Conservation (phyloP, 2,888 invertebrate species). For the Argynnis bischoffii region DNA sequence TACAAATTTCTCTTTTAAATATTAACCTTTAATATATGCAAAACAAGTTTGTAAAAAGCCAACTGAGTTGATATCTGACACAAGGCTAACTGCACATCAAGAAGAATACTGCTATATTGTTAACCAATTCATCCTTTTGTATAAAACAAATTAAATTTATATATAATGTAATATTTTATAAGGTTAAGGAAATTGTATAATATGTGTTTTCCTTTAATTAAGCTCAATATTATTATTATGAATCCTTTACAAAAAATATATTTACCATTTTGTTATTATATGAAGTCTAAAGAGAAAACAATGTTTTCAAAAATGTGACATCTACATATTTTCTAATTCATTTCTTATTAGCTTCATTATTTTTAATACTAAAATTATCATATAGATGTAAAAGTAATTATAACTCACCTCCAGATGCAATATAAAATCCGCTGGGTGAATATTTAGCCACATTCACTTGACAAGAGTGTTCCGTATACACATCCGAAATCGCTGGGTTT, state of each 20-base stretch:
- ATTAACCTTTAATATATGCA: background rate
- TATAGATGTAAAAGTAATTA: background rate
- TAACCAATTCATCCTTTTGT: too few species aligned
- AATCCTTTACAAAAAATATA: too few species aligned
- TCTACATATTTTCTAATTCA: background rate
- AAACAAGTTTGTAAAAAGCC: background rate
- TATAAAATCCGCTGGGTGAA: conserved; percentile 98
- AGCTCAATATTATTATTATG: too few species aligned
- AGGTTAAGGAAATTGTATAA: too few species aligned
- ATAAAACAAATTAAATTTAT: too few species aligned
- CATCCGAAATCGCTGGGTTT: conserved; percentile 96
- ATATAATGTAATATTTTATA: too few species aligned
- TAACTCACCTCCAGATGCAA: conserved; percentile 95
- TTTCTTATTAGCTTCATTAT: background rate
- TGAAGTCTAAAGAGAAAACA: too few species aligned
- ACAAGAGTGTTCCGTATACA: conserved; percentile 98
- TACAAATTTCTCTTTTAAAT: too few species aligned
- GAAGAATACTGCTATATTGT: too few species aligned
- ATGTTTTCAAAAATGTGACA: background rate
- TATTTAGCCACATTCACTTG: conserved; percentile 98
- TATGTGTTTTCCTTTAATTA: too few species aligned
- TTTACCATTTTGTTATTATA: too few species aligned
- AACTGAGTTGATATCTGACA: background rate
- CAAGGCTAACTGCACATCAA: background rate
- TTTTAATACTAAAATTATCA: background rate